Evolutionary conservation across 2,888 invertebrate species (phyloP), one percentile per base, ranked within the genome.

Genomic region (Pollenia labialis): DNA sequence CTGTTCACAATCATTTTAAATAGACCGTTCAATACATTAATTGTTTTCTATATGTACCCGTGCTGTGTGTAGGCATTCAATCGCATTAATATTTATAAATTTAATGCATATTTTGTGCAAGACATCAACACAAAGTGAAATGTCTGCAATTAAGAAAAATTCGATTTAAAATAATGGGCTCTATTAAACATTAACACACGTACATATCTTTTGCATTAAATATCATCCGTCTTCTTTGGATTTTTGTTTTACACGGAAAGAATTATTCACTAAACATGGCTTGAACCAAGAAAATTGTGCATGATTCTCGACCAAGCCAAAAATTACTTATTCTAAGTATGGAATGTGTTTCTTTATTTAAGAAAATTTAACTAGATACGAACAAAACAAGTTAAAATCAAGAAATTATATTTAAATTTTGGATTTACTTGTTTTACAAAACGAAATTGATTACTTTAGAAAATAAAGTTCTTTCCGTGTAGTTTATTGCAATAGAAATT

Each of bases 11-110:
- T 77, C 42, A 83, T 82, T 81, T 80, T 84, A 91, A 90, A 91
- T 91, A 91, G 90, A 89, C 89, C 90, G 89, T 91, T 89, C 89
- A 88, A 88, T 89, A 89, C 89, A 90, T 90, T 91, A 89, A 91
- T 91, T 91, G 91, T 90, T 92, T 87, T 87, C 68, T 71, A 58
- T 89, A 87, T 88, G 87, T 87, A 48, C 3, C 58, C 60, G 75
- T 69, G 42, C 18, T 16, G n/a, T n/a, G n/a, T n/a, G 77, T 50
- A 71, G 72, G 87, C 84, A 81, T 60, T 56, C 60, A 85, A 42
- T 80, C 74, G 74, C 48, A 68, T 75, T 75, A 85, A 80, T 80
- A 62, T 80, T 75, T 80, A 46, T 69, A 16, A 16, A 76, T 54
- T 11, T 46, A 40, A 76, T 79, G 40, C 60, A 74, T 62, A 74